Conservation (phyloP, 2,797 vertebrate species). For the Gymnothorax reevesii region DNA sequence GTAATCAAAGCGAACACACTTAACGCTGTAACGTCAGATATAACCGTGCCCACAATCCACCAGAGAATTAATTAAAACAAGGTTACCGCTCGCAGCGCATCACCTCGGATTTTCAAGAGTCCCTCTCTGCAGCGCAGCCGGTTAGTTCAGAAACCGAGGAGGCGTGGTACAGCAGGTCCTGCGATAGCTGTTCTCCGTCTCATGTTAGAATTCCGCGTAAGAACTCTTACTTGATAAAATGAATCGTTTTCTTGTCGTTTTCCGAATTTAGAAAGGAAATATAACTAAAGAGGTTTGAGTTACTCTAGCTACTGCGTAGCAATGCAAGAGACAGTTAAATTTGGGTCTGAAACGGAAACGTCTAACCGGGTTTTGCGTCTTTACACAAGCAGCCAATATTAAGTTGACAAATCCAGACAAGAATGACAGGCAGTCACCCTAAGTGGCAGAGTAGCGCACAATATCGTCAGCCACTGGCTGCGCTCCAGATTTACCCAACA, state of each 20-base stretch:
- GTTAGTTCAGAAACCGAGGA: not conserved
- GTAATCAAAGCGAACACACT: too few relatives aligned
- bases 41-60: not conserved
- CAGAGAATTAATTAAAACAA: not conserved
- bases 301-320: not conserved
- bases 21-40: not conserved
- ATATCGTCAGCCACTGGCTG: not conserved
- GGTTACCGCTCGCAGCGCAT: constrained; percentile 5
- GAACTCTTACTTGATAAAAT: not conserved
- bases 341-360: not conserved
- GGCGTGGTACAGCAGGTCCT: constrained; percentile 10
- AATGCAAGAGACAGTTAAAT: not conserved
- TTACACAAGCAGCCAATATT: not conserved
- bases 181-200: not conserved
- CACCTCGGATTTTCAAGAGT: constrained; percentile 13
- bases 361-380: not conserved
- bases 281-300: too few relatives aligned
- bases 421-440: not conserved
- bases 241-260: too few relatives aligned
- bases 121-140: constrained; percentile 14
- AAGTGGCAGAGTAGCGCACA: not conserved
- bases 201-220: constrained; percentile 7
- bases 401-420: not conserved
- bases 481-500: not conserved
- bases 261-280: too few relatives aligned